Conservation (phyloP, 2,113 vertebrate species). For the Paramisgurnus dabryanus region DNA sequence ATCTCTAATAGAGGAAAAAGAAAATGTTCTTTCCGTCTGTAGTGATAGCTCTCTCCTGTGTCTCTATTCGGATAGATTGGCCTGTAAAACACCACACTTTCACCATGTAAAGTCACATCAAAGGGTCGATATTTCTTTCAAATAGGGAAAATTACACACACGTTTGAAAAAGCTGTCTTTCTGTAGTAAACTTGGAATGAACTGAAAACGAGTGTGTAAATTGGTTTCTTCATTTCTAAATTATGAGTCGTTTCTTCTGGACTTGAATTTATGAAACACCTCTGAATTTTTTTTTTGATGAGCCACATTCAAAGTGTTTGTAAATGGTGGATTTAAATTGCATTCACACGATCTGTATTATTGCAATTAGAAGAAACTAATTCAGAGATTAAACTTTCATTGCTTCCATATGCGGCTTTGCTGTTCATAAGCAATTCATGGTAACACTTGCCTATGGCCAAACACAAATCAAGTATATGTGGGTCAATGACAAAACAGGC, state of each 20-base stretch:
- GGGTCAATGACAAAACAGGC: too few relatives aligned
- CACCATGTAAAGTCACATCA: constrained; percentile 37
- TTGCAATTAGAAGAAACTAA: not conserved
- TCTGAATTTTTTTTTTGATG: not conserved
- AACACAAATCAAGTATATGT: too few relatives aligned
- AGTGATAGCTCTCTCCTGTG: constrained; percentile 34
- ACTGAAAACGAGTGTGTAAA: not conserved
- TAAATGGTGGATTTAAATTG: not conserved
- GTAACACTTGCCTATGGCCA: too few relatives aligned
- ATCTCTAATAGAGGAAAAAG: constrained; percentile 50
- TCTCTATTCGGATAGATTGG: constrained; percentile 53
- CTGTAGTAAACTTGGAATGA: not conserved
- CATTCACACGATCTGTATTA: constrained; percentile 4
- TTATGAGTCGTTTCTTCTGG: not conserved
- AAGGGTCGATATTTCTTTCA: constrained; percentile 32
- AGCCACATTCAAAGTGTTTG: not conserved
- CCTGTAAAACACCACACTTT: constrained; percentile 48
- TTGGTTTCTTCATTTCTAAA: not conserved
- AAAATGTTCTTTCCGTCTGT: constrained; percentile 50
- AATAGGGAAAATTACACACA: constrained; percentile 7
- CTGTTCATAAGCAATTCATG: too few relatives aligned
- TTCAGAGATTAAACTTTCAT: not conserved
- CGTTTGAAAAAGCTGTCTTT: not conserved
- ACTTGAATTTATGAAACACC: not conserved
- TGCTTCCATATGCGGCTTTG: not conserved